Base-by-base conservation (phyloP, 2,888 invertebrate species). In the Chrysomela aeneicollis region DNA sequence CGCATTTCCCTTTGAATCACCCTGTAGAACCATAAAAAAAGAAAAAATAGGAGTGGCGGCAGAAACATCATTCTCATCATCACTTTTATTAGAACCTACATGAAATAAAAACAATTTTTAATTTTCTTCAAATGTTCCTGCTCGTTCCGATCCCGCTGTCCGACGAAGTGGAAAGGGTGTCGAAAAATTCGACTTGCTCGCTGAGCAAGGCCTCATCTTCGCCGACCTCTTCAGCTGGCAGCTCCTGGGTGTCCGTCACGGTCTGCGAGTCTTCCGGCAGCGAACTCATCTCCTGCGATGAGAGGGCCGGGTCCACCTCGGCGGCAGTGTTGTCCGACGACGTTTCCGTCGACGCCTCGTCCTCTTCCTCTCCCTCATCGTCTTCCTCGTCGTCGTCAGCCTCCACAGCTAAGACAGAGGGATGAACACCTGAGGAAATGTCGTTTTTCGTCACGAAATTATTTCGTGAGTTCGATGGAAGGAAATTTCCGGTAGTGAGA, bases 401-500 rank as follows among this genome's bases (percentile, higher is more conserved):
- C 61, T 80, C 78, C 1, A 79, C 75, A 12, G 78, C 79, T 47
- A 79, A 71, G 37, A 80, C 74, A 2, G 82, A 82, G 1, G 82
- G 81, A 74, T 82, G 82, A 18, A 82, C 81, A 15, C 82, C 82
- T 82, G 59, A 18, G 35, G 54, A 61, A 18, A 49, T 49, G 19
- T n/a, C 1, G 12, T 47, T 42, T 42, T 42, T 42, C 4, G 42
- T 6, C 2, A 15, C 42, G 4, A 6, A 2, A 3, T 4, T 3
- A 42, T 15, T 42, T 42, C n/a, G 5, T 15, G 17, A 42, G n/a
- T n/a, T n/a, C n/a, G n/a, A n/a, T n/a, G n/a, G n/a, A n/a, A n/a
- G n/a, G n/a, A n/a, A n/a, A n/a, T n/a, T n/a, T n/a, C n/a, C n/a
- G n/a, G n/a, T n/a, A n/a, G n/a, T n/a, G n/a, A n/a, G n/a, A n/a